Conservation (phyloP, 2,888 invertebrate species). For the Hoplodrina ambigua region DNA sequence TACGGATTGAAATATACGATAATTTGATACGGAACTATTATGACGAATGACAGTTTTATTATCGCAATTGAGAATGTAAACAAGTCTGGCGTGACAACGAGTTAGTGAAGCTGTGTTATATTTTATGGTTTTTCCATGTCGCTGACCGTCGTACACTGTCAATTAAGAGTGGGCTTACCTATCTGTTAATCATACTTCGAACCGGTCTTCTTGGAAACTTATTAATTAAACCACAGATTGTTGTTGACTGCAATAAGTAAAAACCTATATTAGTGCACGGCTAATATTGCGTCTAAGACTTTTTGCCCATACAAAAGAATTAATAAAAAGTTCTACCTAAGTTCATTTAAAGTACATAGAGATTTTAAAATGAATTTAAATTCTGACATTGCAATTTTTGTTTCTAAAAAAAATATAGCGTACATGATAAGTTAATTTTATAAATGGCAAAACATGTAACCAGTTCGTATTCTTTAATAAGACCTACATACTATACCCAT, state of each 20-base stretch:
- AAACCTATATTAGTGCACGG: background rate
- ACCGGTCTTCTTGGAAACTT: constrained; percentile 50
- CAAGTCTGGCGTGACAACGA: constrained; percentile 26
- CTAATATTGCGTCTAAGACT: background rate
- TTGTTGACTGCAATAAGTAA: constrained; percentile 7
- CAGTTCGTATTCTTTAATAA: too few relatives aligned
- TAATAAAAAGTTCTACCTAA: background rate
- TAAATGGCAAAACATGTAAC: too few relatives aligned
- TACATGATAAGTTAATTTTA: too few relatives aligned
- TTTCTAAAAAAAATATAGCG: too few relatives aligned
- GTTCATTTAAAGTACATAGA: too few relatives aligned
- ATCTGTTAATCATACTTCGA: constrained; percentile 27
- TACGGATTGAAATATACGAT: constrained; percentile 7
- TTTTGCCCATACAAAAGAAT: background rate
- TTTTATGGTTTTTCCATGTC: constrained; percentile 57
- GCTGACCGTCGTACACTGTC: constrained; percentile 25
- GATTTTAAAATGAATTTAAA: too few relatives aligned
- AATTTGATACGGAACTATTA: constrained; percentile 45
- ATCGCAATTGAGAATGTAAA: constrained; percentile 38
- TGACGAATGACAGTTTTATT: constrained; percentile 41
- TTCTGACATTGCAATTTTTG: too few relatives aligned
- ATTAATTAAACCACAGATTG: constrained; percentile 36
- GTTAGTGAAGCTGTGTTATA: constrained; percentile 33
- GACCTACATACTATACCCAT: too few relatives aligned
- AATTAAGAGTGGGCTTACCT: constrained; percentile 43